A percentile compares a stretch with the other conserved stretches of the same genome.
These are phyloP conservation scores for Microcebus ravelobensis DNA, from an alignment of 2,113 vertebrate species.

Conservation along the genomic window DNA sequence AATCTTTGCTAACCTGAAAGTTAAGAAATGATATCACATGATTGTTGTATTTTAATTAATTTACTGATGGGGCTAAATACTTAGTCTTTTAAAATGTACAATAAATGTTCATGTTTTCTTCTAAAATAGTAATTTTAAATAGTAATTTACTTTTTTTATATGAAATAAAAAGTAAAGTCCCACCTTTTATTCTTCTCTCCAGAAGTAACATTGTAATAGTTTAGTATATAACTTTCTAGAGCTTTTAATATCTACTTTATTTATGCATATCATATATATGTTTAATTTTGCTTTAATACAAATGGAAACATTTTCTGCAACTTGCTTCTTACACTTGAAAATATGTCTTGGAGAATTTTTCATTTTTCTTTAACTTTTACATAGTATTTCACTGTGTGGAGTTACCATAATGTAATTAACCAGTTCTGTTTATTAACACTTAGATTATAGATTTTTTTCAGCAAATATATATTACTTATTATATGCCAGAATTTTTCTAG, in stretches of 20 bases:
- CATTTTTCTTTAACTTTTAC: not conserved
- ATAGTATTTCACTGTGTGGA: not conserved
- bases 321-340: not conserved
- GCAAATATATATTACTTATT: not conserved
- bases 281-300: slow-evolving; percentile 19
- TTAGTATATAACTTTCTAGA: not conserved
- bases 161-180: not conserved
- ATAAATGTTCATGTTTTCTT: not conserved
- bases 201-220: not conserved
- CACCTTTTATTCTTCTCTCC: not conserved
- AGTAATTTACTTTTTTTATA: not conserved
- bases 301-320: not conserved
- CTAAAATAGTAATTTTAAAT: not conserved
- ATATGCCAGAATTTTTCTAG: not conserved
- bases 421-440: not conserved
- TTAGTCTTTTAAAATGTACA: not conserved
- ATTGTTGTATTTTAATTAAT: not conserved
- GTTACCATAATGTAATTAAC: not conserved
- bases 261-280: not conserved
- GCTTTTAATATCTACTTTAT: not conserved
- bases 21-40: not conserved
- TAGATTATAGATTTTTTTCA: not conserved
- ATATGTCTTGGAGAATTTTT: not conserved
- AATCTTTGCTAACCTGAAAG: not conserved
- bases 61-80: not conserved